phyloP scores from a whole-genome alignment of 1,140 invertebrate genomes.

The Onthophagus taurus region DNA sequence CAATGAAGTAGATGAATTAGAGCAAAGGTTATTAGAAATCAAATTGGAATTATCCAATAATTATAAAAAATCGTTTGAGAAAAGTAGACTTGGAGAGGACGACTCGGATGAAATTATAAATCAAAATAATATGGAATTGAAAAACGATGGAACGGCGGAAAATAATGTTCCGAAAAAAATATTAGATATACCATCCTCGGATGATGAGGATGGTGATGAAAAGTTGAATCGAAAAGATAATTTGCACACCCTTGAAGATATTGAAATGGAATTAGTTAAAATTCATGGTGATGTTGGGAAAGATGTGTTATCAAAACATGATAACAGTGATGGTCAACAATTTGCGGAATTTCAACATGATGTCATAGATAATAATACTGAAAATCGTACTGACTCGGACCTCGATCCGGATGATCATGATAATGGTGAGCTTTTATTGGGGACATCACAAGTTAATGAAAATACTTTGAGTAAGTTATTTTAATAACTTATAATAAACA shows the following conservation, averaged over 20 bases:
- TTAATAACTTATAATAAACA: not conserved
- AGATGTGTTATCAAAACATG: slow-evolving; percentile 1
- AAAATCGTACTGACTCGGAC: slow-evolving; percentile 27
- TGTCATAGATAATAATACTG: slow-evolving; percentile 25
- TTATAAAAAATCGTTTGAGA: slow-evolving; percentile 24
- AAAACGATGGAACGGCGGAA: no score
- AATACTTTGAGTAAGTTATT: slow-evolving; percentile 15
- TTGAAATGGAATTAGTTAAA: slow-evolving; percentile 32
- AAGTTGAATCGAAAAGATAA: slow-evolving; percentile 20
- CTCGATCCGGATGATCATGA: slow-evolving; percentile 20
- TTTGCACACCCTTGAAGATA: slow-evolving; percentile 29
- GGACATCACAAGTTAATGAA: slow-evolving; percentile 16
- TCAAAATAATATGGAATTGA: slow-evolving; percentile 14
- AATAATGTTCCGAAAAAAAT: slow-evolving; percentile 29
- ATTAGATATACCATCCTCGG: slow-evolving; percentile 33
- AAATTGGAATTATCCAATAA: slow-evolving; percentile 30
- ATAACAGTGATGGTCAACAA: not conserved
- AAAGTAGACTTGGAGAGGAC: slow-evolving; percentile 22
- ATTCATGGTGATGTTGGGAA: slow-evolving; percentile 25
- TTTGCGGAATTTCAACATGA: slow-evolving; percentile 13
- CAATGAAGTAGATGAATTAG: slow-evolving; percentile 51
- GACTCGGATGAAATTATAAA: slow-evolving; percentile 12
- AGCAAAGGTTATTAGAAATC: slow-evolving; percentile 31
- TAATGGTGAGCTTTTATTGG: slow-evolving; percentile 13
- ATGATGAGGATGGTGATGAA: slow-evolving; percentile 29